Conservation (phyloP, 2,113 vertebrate species). For the Phylloscopus whistleri region DNA sequence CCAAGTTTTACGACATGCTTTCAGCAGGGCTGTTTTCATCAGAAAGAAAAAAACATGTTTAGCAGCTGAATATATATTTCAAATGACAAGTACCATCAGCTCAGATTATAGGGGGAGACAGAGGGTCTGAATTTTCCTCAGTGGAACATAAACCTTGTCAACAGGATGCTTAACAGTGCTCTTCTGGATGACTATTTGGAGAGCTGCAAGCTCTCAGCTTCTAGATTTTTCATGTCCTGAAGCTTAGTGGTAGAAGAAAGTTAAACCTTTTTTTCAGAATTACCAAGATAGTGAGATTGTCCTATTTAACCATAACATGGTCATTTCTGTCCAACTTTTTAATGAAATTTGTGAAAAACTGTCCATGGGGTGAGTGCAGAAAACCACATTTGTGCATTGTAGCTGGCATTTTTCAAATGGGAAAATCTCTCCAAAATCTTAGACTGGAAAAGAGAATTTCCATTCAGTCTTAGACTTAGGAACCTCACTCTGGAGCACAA, state of each 20-base stretch:
- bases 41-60: not conserved
- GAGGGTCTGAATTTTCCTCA: not conserved
- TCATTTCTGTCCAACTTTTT: not conserved
- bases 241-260: not conserved
- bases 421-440: not conserved
- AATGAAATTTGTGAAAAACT: not conserved
- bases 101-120: not conserved
- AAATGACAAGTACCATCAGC: conserved; percentile 4
- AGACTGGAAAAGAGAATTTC: not conserved
- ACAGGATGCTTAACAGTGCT: not conserved
- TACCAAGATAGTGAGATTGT: not conserved
- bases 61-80: not conserved
- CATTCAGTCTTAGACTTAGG: not conserved
- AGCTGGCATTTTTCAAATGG: not conserved
- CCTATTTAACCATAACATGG: not conserved
- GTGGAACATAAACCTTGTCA: not conserved
- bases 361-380: not conserved
- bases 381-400: not conserved
- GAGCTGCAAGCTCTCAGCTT: not conserved
- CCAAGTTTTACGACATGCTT: not conserved
- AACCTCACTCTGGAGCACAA: not conserved
- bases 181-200: not conserved
- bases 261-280: not conserved
- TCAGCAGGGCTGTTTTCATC: not conserved
- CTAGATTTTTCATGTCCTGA: not conserved